These are phyloP conservation scores for Muricea muricata DNA, from an alignment of 92 coral and sea anemone species.

Conservation along the genomic window DNA sequence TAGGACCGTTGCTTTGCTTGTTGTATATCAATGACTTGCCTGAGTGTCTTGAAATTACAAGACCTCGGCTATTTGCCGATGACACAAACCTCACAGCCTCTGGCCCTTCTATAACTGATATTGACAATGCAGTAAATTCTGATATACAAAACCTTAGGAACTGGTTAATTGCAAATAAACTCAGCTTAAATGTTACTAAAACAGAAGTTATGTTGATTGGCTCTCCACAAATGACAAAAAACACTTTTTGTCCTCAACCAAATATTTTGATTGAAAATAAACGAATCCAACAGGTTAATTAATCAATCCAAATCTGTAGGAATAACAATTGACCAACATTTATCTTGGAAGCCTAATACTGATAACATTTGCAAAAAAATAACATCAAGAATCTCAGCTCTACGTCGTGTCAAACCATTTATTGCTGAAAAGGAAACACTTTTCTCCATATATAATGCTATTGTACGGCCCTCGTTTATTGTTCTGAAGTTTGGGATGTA, in stretches of 20 bases:
- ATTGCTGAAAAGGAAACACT: neutral
- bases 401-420: neutral
- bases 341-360: neutral
- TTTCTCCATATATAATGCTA: neutral
- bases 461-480: too few species aligned
- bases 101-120: neutral
- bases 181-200: neutral
- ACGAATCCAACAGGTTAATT: neutral
- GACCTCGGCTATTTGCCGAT: neutral
- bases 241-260: neutral
- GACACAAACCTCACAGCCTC: neutral
- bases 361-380: neutral
- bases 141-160: neutral
- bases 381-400: neutral
- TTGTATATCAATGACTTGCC: neutral
- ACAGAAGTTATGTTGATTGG: constrained; percentile 11
- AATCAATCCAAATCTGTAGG: neutral
- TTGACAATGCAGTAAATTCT: too few species aligned
- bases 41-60: neutral
- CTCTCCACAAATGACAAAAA: neutral
- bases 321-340: neutral
- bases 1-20: neutral
- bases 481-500: too few species aligned
- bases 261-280: neutral
- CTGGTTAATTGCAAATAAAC: neutral